Evolutionary conservation across 2,888 invertebrate genomes (phyloP), one percentile per base, ranked within the genome.

Genomic region (Zygothrica quintamaculata): DNA sequence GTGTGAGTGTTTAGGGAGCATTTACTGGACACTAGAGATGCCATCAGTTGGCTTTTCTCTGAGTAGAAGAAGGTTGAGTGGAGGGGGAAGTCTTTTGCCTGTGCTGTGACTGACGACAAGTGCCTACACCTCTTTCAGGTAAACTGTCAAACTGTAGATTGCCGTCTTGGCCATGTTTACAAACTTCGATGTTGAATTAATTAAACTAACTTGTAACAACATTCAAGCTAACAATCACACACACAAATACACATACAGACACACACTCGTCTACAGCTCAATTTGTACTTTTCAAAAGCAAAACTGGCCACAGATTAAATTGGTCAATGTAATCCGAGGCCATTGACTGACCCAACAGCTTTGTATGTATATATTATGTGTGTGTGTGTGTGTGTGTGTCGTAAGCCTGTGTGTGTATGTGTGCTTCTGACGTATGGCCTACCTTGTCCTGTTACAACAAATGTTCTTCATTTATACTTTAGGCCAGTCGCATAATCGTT

Each of bases 91-190:
- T 22, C 18, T 22, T 2, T 22, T 5, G 12, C n/a, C 15, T 29
- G 7, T 15, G 36, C 34, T 40, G 44, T 42, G 29, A 85, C 78
- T 66, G 82, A 84, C 72, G 85, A 81, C 85, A 85, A 81, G 87
- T 85, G 84, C 58, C 73, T 80, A 84, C 88, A 87, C 86, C 86
- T 80, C 77, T 86, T 86, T 87, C 84, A 65, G 78, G 88, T 86
- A 87, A 80, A 76, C 88, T 86, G 86, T 86, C 86, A 87, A 75
- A 59, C 64, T 65, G 48, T 15, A 47, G 58, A 56, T 65, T 58
- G 84, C 68, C 52, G 57, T 50, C 62, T 42, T 26, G 52, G 25
- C 52, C 65, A 65, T 80, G 86, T 82, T 87, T 66, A 82, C 87
- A 82, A 67, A 50, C 71, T 65, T 67, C 74, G 80, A 72, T 77